These are phyloP conservation scores for Buathra laborator DNA, from an alignment of 2,888 invertebrate genomes.

Conservation along the genomic window DNA sequence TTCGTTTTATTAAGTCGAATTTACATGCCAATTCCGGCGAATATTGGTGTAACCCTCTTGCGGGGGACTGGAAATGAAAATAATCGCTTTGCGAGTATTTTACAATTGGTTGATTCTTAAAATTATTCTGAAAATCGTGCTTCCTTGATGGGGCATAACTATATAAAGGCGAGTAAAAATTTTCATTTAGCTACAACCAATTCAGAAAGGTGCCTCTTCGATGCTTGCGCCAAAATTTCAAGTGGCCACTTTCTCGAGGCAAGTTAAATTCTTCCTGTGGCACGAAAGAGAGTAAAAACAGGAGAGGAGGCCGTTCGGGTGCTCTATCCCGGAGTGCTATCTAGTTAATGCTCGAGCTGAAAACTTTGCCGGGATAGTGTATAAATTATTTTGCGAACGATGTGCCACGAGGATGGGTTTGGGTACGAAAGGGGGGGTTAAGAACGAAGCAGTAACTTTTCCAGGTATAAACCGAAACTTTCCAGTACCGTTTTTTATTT, in stretches of 20 bases:
- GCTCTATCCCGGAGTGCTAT: conserved; percentile 19
- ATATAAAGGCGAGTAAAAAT: conserved; percentile 5
- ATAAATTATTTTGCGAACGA: conserved; percentile 64
- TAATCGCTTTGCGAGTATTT: neutral
- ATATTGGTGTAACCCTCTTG: neutral
- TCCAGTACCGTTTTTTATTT: conserved; percentile 30
- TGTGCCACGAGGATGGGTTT: conserved; percentile 27
- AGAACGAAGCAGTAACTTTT: conserved; percentile 34
- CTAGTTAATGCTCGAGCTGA: conserved; percentile 55
- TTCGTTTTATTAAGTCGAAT: conserved; percentile 23
- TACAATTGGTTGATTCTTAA: conserved; percentile 11
- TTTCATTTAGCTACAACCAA: conserved; percentile 32
- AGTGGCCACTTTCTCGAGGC: conserved; percentile 9
- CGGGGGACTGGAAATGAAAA: neutral
- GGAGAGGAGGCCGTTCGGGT: conserved; percentile 7
- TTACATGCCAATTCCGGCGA: conserved; percentile 18
- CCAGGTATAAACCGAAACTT: conserved; percentile 43
- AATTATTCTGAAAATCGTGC: conserved; percentile 33
- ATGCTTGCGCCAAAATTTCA: conserved; percentile 33
- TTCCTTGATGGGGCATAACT: neutral
- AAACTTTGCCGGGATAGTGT: conserved; percentile 61
- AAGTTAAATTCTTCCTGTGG: conserved; percentile 46
- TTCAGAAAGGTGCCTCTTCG: conserved; percentile 32
- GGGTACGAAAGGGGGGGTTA: conserved; percentile 26
- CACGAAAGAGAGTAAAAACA: conserved; percentile 17